Evolutionary conservation across 2,797 vertebrate genomes (phyloP).

Genomic region (Oreortyx pictus): DNA sequence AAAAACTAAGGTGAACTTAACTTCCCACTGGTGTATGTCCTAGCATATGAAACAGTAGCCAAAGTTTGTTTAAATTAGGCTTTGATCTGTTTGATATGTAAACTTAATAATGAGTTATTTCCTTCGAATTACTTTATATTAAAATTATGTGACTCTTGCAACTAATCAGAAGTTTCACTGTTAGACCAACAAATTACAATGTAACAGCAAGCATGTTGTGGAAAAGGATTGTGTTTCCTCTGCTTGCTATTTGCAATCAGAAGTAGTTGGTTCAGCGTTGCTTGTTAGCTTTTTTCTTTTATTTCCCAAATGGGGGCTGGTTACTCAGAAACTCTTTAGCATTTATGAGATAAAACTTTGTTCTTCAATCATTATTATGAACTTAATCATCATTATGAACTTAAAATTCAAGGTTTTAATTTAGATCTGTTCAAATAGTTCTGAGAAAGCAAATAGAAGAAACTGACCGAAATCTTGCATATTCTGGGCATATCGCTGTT

Average conservation of each 20-base stretch:
- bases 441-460: background rate
- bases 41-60: background rate
- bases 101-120: background rate
- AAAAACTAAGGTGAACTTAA: background rate
- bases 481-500: rapidly evolving
- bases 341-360: background rate
- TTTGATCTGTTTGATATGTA: background rate
- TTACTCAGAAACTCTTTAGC: background rate
- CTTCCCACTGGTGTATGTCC: background rate
- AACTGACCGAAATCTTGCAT: background rate
- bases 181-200: background rate
- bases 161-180: background rate
- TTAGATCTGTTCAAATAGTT: background rate
- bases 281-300: background rate
- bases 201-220: background rate
- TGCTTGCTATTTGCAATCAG: background rate
- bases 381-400: background rate
- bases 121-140: background rate
- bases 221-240: background rate
- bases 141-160: background rate
- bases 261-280: background rate
- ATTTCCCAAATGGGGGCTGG: background rate
- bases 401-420: background rate
- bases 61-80: background rate
- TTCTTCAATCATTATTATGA: background rate